Evolutionary conservation across 2,888 invertebrate genomes (phyloP).

Genomic region (Melitaea athalia): DNA sequence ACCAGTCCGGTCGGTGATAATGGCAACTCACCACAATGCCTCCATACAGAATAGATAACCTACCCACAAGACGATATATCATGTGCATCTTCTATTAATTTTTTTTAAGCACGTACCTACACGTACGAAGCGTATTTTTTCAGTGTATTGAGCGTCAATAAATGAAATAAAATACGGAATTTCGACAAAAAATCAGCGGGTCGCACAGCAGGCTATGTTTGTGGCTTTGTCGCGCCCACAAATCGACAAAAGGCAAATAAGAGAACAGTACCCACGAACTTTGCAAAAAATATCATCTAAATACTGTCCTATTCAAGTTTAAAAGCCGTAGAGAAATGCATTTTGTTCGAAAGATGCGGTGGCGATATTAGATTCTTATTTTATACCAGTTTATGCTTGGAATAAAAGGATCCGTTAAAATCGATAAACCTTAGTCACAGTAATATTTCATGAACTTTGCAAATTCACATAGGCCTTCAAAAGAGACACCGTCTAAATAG

Average conservation of each 20-base stretch:
- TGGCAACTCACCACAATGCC: constrained; percentile 56
- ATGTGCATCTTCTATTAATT: constrained; percentile 70
- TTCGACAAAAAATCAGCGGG: constrained; percentile 69
- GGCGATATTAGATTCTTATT: constrained; percentile 80
- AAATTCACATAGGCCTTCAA: not conserved
- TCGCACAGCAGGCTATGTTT: constrained; percentile 78
- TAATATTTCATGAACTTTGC: constrained; percentile 6
- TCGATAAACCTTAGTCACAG: constrained; percentile 39
- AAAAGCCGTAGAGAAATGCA: constrained; percentile 77
- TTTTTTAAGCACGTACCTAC: constrained; percentile 52
- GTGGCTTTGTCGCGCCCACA: constrained; percentile 81
- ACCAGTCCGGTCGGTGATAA: constrained; percentile 45
- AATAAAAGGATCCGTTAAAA: constrained; percentile 47
- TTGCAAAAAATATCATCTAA: constrained; percentile 76
- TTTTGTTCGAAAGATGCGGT: constrained; percentile 72
- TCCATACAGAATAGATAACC: constrained; percentile 55
- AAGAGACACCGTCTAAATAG: too few species aligned
- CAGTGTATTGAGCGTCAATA: constrained; percentile 63
- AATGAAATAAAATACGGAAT: constrained; percentile 79
- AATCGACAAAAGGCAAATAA: constrained; percentile 80
- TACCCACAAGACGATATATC: constrained; percentile 72
- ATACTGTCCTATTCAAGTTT: constrained; percentile 79
- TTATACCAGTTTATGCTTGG: constrained; percentile 34
- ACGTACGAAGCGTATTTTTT: constrained; percentile 57
- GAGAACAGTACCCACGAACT: constrained; percentile 68